Evolutionary conservation across 2,888 invertebrate genomes (phyloP).

Genomic region (Lordiphosa fenestrarum): DNA sequence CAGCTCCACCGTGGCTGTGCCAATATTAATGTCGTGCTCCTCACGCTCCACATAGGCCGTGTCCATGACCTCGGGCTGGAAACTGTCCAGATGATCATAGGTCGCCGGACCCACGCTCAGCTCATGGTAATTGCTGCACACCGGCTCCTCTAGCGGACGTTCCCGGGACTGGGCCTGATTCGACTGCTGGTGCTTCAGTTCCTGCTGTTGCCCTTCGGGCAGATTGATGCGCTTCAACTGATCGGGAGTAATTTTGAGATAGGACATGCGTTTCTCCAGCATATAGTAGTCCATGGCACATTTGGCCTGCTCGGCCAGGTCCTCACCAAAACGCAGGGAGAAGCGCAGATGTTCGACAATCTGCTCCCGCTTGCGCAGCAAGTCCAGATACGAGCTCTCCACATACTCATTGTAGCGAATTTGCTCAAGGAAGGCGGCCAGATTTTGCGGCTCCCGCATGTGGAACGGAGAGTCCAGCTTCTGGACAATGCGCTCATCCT

Average conservation of each 20-base stretch:
- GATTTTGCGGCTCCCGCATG: conserved; percentile 77
- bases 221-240: conserved; percentile 76
- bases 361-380: conserved; percentile 74
- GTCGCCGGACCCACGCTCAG: conserved; percentile 61
- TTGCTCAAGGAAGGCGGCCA: conserved; percentile 78
- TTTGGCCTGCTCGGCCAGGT: conserved; percentile 77
- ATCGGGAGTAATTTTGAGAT: conserved; percentile 67
- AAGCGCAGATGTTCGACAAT: conserved; percentile 78
- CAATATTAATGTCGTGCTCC: conserved; percentile 67
- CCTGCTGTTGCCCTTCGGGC: conserved; percentile 50
- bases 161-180: conserved; percentile 13
- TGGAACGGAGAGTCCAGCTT: conserved; percentile 79
- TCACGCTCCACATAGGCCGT: conserved; percentile 72
- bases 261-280: conserved; percentile 71
- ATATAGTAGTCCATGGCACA: conserved; percentile 76
- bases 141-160: conserved; percentile 52
- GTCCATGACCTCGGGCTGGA: conserved; percentile 55
- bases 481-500: conserved; percentile 75
- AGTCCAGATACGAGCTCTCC: conserved; percentile 72
- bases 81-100: conserved; percentile 75
- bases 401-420: conserved; percentile 78
- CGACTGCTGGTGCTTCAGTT: conserved; percentile 31
- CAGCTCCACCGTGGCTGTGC: conserved; percentile 59
- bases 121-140: conserved; percentile 58
- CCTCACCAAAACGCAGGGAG: conserved; percentile 77